A percentile compares a stretch with the other conserved stretches of the same genome.
phyloP scores from a whole-genome alignment of 2,888 invertebrate species.

The Laothoe populi region DNA sequence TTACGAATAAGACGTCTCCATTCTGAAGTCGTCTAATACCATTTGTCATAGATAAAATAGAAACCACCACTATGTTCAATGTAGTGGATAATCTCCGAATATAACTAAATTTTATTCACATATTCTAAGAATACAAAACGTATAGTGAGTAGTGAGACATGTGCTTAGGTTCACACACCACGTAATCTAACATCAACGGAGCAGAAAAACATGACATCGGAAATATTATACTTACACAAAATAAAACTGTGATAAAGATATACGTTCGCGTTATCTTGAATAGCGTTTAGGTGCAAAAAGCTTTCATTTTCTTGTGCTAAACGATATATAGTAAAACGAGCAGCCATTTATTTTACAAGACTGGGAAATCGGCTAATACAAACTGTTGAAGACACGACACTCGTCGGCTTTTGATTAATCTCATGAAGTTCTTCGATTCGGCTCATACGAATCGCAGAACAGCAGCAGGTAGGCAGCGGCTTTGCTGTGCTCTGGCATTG shows the following conservation, averaged over 20 bases:
- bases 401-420: no score
- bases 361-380: no score
- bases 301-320: background rate
- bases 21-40: background rate
- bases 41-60: slow-evolving; percentile 8
- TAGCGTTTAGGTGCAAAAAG: background rate
- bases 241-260: slow-evolving; percentile 14
- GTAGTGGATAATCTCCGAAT: slow-evolving; percentile 12
- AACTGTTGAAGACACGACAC: no score
- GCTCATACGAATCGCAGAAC: no score
- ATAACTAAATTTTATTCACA: slow-evolving; percentile 18
- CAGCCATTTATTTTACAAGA: background rate
- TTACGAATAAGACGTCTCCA: background rate
- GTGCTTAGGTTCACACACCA: slow-evolving; percentile 19
- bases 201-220: slow-evolving; percentile 18
- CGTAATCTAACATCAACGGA: slow-evolving; percentile 20
- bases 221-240: slow-evolving; percentile 16
- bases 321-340: no score
- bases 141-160: slow-evolving; percentile 10
- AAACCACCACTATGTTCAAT: background rate
- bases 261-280: background rate
- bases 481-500: no score
- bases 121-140: slow-evolving; percentile 11
- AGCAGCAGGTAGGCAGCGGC: no score
- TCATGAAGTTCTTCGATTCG: no score